phyloP scores from a whole-genome alignment of 2,888 invertebrate genomes.

The Galeruca laticollis region DNA sequence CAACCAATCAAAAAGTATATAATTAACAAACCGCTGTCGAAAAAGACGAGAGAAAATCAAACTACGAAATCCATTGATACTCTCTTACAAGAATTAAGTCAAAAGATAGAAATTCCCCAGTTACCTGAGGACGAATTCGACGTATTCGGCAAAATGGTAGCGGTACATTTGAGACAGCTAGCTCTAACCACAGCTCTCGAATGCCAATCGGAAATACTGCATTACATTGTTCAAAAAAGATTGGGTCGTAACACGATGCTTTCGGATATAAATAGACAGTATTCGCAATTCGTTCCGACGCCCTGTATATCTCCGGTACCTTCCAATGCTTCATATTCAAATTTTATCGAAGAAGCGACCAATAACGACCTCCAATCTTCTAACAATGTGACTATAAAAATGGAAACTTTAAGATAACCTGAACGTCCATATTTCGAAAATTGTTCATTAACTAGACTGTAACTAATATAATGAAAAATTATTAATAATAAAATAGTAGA shows the following conservation, averaged over 20 bases:
- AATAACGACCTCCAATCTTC: background rate
- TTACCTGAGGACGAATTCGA: conserved; percentile 6
- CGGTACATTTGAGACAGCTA: conserved; percentile 7
- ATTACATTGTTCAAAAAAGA: conserved; percentile 2
- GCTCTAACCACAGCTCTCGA: background rate
- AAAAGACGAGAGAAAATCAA: background rate
- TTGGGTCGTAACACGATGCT: conserved; percentile 2
- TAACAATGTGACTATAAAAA: background rate
- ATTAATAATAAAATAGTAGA: too few relatives aligned
- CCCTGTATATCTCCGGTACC: conserved; percentile 1
- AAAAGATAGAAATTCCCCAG: background rate
- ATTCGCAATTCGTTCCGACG: conserved; percentile 7
- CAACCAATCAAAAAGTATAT: background rate
- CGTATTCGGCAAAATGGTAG: conserved; percentile 1
- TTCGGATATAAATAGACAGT: background rate
- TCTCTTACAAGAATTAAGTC: background rate
- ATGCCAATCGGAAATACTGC: conserved; percentile 13
- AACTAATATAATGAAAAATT: too few relatives aligned
- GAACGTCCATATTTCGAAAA: too few relatives aligned
- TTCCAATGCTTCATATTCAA: background rate
- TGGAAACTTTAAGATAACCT: background rate
- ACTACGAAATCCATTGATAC: background rate
- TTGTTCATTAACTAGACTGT: too few relatives aligned
- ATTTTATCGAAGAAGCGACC: background rate
- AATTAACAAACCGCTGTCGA: background rate